Evolutionary conservation across 2,797 vertebrate species (phyloP).

Genomic region (Darevskia nairensis): DNA sequence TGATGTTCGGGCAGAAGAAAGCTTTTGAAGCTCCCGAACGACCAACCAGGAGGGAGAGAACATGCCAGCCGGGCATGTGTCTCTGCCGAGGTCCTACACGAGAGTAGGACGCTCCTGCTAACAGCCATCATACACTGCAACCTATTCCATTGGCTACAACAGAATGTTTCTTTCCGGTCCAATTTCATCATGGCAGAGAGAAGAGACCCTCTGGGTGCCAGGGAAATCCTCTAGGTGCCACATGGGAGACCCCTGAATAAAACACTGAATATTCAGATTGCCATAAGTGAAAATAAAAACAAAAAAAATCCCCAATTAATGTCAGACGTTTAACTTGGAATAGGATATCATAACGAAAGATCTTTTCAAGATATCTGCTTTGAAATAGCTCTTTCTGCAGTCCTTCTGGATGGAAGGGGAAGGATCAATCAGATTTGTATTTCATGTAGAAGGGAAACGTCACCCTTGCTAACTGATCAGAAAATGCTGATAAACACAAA

Average conservation of each 20-base stretch:
- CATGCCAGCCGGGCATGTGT: no score
- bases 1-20: no score
- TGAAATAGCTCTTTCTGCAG: constrained; percentile 1
- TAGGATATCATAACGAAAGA: not conserved
- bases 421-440: constrained; percentile 1
- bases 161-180: no score
- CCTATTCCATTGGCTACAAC: no score
- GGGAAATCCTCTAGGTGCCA: no score
- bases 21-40: no score
- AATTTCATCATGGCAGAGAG: no score
- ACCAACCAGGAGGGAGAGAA: no score
- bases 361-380: not conserved
- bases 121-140: no score
- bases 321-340: not conserved
- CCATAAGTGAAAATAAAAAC: not conserved
- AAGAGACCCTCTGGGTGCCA: no score
- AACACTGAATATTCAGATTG: not conserved
- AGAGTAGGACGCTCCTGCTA: no score
- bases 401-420: not conserved
- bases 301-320: not conserved
- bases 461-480: constrained; percentile 12
- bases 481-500: constrained; percentile 20
- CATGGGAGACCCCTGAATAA: not conserved
- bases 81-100: no score
- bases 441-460: not conserved